Evolutionary conservation across 2,888 invertebrate species (phyloP).

Genomic region (Eupithecia subumbrata): DNA sequence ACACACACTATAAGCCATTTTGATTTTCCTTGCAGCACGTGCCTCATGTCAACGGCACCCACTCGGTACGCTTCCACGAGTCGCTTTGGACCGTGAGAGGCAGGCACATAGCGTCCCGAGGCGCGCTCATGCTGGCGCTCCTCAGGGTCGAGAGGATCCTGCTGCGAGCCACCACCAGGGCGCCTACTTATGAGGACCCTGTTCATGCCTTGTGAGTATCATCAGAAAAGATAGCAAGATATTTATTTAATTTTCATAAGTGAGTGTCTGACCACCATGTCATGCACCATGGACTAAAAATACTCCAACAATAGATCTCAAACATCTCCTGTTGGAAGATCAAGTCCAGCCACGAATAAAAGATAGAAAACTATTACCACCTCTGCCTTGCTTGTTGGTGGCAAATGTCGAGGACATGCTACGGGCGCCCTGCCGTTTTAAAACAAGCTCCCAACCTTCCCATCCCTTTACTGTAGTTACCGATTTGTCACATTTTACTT

Average conservation of each 20-base stretch:
- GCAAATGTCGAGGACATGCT: too few relatives aligned
- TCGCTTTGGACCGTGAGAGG: slow-evolving; percentile 90
- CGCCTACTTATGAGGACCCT: slow-evolving; percentile 59
- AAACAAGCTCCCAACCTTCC: background rate
- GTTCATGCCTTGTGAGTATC: slow-evolving; percentile 68
- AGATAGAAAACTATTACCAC: background rate
- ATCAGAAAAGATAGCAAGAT: background rate
- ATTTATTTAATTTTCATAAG: background rate
- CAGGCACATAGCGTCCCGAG: slow-evolving; percentile 83
- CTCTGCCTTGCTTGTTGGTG: background rate
- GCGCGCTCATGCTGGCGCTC: slow-evolving; percentile 95
- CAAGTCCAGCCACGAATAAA: background rate
- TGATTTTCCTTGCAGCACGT: slow-evolving; percentile 57
- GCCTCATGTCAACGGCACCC: slow-evolving; percentile 77
- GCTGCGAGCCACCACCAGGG: slow-evolving; percentile 85
- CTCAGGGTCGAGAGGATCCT: slow-evolving; percentile 93
- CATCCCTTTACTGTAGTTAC: background rate
- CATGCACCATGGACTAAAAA: background rate
- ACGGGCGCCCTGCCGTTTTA: background rate
- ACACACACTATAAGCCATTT: background rate
- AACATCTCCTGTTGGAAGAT: background rate
- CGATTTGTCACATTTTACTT: background rate
- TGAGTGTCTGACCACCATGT: background rate
- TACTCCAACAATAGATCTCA: background rate
- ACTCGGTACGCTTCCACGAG: slow-evolving; percentile 88